Conservation (phyloP, 1,140 invertebrate genomes). For the Cylas formicarius region DNA sequence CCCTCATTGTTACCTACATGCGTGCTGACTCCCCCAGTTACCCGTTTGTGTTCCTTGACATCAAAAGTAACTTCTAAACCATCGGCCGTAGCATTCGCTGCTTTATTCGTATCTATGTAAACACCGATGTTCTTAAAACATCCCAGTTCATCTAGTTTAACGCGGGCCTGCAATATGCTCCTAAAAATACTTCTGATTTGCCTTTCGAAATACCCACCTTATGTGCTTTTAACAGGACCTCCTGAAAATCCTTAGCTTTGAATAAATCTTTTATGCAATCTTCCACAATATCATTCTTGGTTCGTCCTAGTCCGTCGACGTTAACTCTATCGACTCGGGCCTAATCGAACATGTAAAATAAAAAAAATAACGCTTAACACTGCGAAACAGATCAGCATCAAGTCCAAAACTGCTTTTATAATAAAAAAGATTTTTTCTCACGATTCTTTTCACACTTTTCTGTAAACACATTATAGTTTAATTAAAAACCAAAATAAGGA, state of each 20-base stretch:
- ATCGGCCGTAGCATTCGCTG: conserved; percentile 59
- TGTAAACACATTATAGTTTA: neutral
- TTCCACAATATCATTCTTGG: conserved; percentile 76
- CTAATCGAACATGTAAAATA: conserved; percentile 41
- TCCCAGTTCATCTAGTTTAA: conserved; percentile 66
- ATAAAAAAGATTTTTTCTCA: too few species aligned
- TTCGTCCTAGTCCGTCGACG: conserved; percentile 71
- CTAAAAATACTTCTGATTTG: neutral
- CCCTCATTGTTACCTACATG: conserved; percentile 82
- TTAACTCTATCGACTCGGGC: conserved; percentile 71
- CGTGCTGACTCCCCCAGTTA: conserved; percentile 74
- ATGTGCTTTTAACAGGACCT: conserved; percentile 54
- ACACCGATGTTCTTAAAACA: conserved; percentile 77
- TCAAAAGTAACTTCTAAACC: conserved; percentile 81
- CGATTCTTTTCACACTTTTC: too few species aligned
- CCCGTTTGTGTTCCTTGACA: conserved; percentile 64
- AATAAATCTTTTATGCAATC: conserved; percentile 66
- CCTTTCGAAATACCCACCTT: conserved; percentile 38
- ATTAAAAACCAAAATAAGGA: neutral
- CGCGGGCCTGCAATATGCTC: conserved; percentile 54
- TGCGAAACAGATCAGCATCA: neutral
- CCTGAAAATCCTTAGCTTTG: conserved; percentile 57
- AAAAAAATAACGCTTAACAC: neutral
- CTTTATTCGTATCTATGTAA: conserved; percentile 74
- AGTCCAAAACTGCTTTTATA: neutral